A percentile compares a stretch with the other conserved stretches of the same genome.
Evolutionary conservation across 2,888 invertebrate species (phyloP).

Genomic region (Cataglyphis rosenhaueri): DNA sequence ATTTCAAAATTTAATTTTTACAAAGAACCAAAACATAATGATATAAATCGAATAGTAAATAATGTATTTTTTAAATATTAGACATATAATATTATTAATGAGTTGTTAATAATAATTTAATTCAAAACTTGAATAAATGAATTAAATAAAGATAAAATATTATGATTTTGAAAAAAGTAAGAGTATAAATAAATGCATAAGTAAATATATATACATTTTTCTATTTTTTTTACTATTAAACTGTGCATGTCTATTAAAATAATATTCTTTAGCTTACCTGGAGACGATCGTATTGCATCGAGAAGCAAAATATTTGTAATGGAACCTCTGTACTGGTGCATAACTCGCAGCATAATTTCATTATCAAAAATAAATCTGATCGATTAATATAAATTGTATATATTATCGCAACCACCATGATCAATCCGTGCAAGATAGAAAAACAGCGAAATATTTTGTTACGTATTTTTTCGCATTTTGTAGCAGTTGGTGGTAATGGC

Average conservation of each 20-base stretch:
- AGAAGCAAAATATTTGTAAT: conserved; percentile 24
- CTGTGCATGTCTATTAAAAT: not conserved
- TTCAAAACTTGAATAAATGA: not conserved
- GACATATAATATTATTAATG: not conserved
- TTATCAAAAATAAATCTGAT: conserved; percentile 21
- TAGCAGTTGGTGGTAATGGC: conserved; percentile 52
- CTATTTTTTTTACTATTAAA: not conserved
- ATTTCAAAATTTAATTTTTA: conserved; percentile 2
- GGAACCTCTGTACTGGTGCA: conserved; percentile 23
- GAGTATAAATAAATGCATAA: not conserved
- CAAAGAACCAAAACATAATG: not conserved
- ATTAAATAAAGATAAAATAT: not conserved
- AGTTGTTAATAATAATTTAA: not conserved
- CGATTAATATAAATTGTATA: conserved; percentile 30
- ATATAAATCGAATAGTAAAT: not conserved
- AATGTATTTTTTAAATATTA: not conserved
- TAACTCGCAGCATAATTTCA: conserved; percentile 27
- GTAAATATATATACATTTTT: not conserved
- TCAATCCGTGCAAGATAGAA: conserved; percentile 7
- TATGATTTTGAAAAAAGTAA: not conserved
- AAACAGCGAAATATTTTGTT: conserved; percentile 19
- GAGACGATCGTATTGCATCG: conserved; percentile 28
- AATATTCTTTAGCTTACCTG: conserved; percentile 15
- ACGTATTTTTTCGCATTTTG: conserved; percentile 22
- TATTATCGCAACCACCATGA: conserved; percentile 22